Percentiles rank a stretch among this genome's conserved stretches.
Evolutionary conservation across 2,888 invertebrate genomes (phyloP).

Genomic region (Onchidella celtica): DNA sequence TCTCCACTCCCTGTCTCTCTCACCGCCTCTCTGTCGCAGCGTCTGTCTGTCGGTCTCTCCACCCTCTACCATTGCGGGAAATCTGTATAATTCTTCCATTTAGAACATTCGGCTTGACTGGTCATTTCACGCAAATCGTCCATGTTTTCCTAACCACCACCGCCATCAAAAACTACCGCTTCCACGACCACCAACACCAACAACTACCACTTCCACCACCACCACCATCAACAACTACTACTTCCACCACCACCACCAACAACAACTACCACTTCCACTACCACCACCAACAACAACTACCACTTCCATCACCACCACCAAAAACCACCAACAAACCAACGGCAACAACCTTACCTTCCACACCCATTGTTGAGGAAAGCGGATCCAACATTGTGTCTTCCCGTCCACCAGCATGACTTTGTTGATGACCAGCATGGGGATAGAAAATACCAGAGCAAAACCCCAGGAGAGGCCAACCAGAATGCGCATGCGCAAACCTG

Average conservation of each 20-base stretch:
- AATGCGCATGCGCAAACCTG: slow-evolving; percentile 69
- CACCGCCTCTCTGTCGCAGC: no score
- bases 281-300: no score
- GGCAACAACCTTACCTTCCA: slow-evolving; percentile 69
- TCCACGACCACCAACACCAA: background rate
- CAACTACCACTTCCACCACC: background rate
- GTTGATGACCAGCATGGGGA: slow-evolving; percentile 69
- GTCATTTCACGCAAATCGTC: background rate
- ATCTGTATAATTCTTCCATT: background rate
- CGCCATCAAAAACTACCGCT: background rate
- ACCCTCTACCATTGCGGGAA: background rate
- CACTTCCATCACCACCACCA: background rate
- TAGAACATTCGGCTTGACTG: background rate
- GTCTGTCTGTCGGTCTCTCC: no score
- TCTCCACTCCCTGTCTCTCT: no score
- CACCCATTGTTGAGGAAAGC: slow-evolving; percentile 65
- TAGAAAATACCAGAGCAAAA: slow-evolving; percentile 69
- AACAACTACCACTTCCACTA: no score
- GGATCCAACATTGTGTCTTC: slow-evolving; percentile 69
- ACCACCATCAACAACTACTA: background rate
- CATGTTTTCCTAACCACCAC: background rate
- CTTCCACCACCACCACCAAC: background rate
- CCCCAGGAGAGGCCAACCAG: slow-evolving; percentile 71
- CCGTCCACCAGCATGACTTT: slow-evolving; percentile 57
- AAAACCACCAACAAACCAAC: background rate